These are phyloP conservation scores for Acleris laterana DNA, from an alignment of 2,888 invertebrate genomes.

Conservation along the genomic window DNA sequence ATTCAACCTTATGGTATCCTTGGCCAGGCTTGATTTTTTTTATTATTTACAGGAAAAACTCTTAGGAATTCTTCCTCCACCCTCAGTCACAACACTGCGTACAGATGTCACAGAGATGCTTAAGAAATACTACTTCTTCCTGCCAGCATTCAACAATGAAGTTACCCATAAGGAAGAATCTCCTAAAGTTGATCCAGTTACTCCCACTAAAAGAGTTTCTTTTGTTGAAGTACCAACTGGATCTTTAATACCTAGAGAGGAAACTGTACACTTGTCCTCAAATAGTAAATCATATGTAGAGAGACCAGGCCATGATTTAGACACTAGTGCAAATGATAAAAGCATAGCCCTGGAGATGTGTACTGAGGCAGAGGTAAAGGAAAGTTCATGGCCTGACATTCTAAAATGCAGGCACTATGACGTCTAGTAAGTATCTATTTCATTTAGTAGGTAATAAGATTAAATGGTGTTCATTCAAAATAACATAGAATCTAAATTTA, in stretches of 20 bases:
- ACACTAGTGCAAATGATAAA: constrained; percentile 62
- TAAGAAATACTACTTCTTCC: constrained; percentile 81
- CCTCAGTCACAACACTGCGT: constrained; percentile 88
- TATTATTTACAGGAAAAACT: constrained; percentile 81
- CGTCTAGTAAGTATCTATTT: constrained; percentile 86
- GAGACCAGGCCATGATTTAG: constrained; percentile 50
- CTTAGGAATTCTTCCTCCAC: constrained; percentile 89
- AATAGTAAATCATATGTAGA: constrained; percentile 16
- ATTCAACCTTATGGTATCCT: too few species aligned
- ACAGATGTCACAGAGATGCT: constrained; percentile 87
- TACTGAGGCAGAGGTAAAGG: constrained; percentile 65
- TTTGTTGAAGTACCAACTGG: constrained; percentile 68
- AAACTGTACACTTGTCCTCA: constrained; percentile 33
- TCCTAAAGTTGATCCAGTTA: constrained; percentile 60
- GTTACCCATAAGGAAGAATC: constrained; percentile 57
- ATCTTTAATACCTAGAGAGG: constrained; percentile 40
- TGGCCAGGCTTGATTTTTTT: too few species aligned
- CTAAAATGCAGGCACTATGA: constrained; percentile 87
- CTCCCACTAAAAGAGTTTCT: constrained; percentile 72
- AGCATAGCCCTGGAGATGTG: constrained; percentile 64
- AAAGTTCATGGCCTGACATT: constrained; percentile 85
- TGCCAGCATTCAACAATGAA: constrained; percentile 77
- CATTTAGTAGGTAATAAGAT: too few species aligned
- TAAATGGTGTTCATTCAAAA: too few species aligned
- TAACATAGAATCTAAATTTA: too few species aligned